phyloP scores from a whole-genome alignment of 1,140 invertebrate species.

The Brachionus paranguensis region DNA sequence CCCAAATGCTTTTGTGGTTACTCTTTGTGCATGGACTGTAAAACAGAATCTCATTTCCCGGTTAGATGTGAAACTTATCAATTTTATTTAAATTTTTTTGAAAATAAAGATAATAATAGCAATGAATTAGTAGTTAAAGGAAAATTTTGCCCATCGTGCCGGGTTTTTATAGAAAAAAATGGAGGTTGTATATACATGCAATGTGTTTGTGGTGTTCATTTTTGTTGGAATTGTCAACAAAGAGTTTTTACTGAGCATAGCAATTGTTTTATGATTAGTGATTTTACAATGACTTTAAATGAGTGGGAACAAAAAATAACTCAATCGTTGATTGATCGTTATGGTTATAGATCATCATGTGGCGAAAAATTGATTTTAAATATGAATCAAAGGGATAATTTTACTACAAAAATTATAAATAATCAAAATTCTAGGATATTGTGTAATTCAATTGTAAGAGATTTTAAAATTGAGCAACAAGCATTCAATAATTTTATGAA shows the following conservation, averaged over 20 bases:
- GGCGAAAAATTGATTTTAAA: background rate
- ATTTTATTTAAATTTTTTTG: background rate
- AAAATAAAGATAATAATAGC: background rate
- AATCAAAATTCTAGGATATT: background rate
- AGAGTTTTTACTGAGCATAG: background rate
- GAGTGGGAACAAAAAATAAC: background rate
- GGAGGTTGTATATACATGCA: background rate
- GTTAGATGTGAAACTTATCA: background rate
- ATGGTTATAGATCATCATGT: background rate
- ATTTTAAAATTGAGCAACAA: background rate
- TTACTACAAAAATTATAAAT: background rate
- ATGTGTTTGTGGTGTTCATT: constrained; percentile 10
- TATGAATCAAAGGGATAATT: background rate
- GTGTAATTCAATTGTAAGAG: background rate
- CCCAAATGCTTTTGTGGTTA: background rate
- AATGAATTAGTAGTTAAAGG: background rate
- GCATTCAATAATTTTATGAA: background rate
- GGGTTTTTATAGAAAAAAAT: constrained; percentile 9
- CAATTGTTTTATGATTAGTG: background rate
- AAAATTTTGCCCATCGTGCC: background rate
- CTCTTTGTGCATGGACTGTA: background rate
- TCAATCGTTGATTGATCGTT: background rate
- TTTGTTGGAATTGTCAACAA: constrained; percentile 13
- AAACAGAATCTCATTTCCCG: background rate
- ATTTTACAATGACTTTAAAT: background rate